Evolutionary conservation across 30 jellyfish, hydroid and myxozoan species (phyloP), one percentile per base, ranked within the genome.

Genomic region (Pseudorhiza aurosa): DNA sequence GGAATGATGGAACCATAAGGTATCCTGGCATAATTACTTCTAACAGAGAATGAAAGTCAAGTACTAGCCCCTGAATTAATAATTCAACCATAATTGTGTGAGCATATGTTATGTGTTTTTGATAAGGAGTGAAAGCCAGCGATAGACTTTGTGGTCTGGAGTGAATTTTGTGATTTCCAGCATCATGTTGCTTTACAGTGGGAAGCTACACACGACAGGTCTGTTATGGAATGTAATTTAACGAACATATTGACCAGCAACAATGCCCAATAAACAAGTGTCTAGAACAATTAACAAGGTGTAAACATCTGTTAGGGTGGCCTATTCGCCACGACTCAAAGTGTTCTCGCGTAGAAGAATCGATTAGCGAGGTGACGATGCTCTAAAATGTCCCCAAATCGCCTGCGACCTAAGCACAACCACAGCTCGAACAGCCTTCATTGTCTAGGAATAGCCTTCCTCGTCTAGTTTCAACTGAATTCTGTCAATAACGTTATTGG

Each of bases 71-170:
- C 62, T 8, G 2, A 36, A 71, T 71, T 28, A 71, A 71, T 71
- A 37, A 71, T 71, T 71, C 30, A 71, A 30, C 30, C 14, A 14
- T 33, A 12, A 44, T 25, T 47, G 46, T 29, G 44, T 49, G 85
- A 50, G 30, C 72, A 71, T 46, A 37, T 50, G 72, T 71, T 71
- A 50, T 71, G 55, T 39, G 85, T 71, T 71, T 71, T 71, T 71
- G 26, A 71, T 71, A 71, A 33, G 70, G 30, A 33, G 63, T 37
- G 51, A 11, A 51, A 29, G 85, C 63, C 85, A 27, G 72, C 37
- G 73, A 53, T 32, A 40, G 29, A 8, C 37, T 53, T 71, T 71
- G 85, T 71, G 85, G 85, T 71, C 29, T 71, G 69, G 21, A 51
- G 37, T 27, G 58, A 24, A 47, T 12, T 56, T 31, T 45, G 85